Evolutionary conservation across 2,113 vertebrate genomes (phyloP), one percentile per base, ranked within the genome.

Genomic region (Kryptolebias marmoratus): DNA sequence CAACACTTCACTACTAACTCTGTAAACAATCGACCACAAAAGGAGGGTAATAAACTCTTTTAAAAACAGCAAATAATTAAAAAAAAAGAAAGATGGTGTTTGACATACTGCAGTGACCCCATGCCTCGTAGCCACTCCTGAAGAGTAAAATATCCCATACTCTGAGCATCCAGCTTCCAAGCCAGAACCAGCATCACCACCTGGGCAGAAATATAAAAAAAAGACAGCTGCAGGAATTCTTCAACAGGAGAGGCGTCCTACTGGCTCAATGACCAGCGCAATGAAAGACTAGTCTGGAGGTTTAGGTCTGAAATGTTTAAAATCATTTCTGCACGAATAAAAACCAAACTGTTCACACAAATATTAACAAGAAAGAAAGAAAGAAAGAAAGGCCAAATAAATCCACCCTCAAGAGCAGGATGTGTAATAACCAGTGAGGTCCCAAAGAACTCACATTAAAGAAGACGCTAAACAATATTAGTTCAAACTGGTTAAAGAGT

Each of bases 91-190:
- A 53, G 13, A 36, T 18, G 14, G 9, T 36, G 45, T 22, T 4
- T n/a, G 55, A 94, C 98, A 92, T 96, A 99, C 98, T 98, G 97
- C 87, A 99, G 87, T 14, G 96, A 96, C 63, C 97, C 96, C 98
- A 99, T 99, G 87, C 97, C 98, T 94, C 96, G 96, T 67, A 99
- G 94, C 98, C 98, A 99, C 84, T 99, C 98, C 89, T 99, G 98
- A 54, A 97, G 94, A 10, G 97, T 99, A 88, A 99, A 99, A 89
- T 99, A 99, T 50, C 98, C 98, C 98, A 99, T 99, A 86, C 97
- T 98, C 86, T 99, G 97, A 80, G 98, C 98, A 90, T 99, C 97
- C 90, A 99, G 90, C 90, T 98, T 99, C 98, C 98, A 99, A 22
- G 98, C 98, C 65, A 99, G 91, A 74, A 99, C 98, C 83, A 99